These are phyloP conservation scores for Saguinus imperator DNA, from an alignment of 2,113 vertebrate genomes.

Conservation along the genomic window DNA sequence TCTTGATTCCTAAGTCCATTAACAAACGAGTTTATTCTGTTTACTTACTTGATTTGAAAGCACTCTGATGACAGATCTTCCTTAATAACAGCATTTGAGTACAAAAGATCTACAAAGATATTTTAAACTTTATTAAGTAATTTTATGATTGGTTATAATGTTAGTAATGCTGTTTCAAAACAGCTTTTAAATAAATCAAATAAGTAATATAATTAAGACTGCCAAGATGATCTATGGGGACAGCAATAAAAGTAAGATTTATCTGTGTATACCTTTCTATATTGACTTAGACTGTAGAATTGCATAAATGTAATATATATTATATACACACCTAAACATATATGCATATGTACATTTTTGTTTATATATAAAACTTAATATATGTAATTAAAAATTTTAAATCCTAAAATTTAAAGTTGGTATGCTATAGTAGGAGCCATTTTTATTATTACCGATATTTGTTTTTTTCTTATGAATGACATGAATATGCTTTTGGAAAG, in stretches of 20 bases:
- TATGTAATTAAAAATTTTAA: not conserved
- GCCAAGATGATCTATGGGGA: not conserved
- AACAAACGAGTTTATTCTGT: not conserved
- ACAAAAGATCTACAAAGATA: not conserved
- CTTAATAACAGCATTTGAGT: not conserved
- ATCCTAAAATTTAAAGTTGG: not conserved
- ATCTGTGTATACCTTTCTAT: not conserved
- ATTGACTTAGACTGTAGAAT: not conserved
- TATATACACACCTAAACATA: not conserved
- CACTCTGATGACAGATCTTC: not conserved
- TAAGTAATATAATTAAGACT: not conserved
- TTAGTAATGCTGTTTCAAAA: not conserved
- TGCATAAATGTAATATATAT: not conserved
- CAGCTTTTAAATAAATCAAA: not conserved
- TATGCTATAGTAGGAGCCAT: not conserved
- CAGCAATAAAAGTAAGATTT: not conserved
- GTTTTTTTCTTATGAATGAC: constrained; percentile 49
- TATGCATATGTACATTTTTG: not conserved
- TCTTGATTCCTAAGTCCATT: not conserved
- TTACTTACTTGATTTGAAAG: constrained; percentile 1
- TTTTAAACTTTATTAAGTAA: not conserved
- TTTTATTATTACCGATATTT: constrained; percentile 22
- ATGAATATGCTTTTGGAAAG: constrained; percentile 8
- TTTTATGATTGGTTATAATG: not conserved
- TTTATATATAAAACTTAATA: not conserved